Evolutionary conservation across 1,140 invertebrate species (phyloP), one percentile per base, ranked within the genome.

Genomic region (Drosophila leontia): DNA sequence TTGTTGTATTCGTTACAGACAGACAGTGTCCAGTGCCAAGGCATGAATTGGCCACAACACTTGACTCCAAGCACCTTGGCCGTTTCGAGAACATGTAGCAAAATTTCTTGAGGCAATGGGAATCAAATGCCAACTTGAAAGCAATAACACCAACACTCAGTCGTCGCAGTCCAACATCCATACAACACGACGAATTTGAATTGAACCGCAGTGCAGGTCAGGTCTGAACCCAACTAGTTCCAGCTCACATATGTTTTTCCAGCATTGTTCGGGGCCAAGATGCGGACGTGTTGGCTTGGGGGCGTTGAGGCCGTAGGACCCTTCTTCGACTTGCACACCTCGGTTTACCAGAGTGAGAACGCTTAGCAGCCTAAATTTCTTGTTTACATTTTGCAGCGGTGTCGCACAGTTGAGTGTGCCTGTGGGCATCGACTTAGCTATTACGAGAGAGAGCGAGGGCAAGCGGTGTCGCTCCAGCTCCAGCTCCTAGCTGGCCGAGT

Each of bases 121-220:
- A 88, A 88, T 85, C 85, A 88, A 88, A 88, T 90, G 85, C 85
- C 85, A 88, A 85, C 85, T 90, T 88, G 78, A 90, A 88, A 81
- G 86, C 85, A 90, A 88, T 83, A 88, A 80, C 69, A 87, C 63
- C 62, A 79, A 80, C 59, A 71, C 56, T 65, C 35, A 75, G 75
- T 51, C 82, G 56, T 45, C 56, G 71, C 55, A 78, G 60, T 68
- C 42, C 62, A 78, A 71, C 75, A 78, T 69, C 45, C 56, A 78
- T 78, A 67, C 62, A 64, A 80, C 32, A 64, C 50, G 68, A 56
- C 72, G 42, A 77, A 50, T 65, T 59, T 61, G 39, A 63, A 65
- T 56, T 45, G 17, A 60, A 23, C 15, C 23, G 65, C 51, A 57
- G 80, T 13, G 65, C 51, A 62, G 84, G 80, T 87, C 84, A 82